phyloP scores from a whole-genome alignment of 2,113 vertebrate genomes.

The Amazona vittata region DNA sequence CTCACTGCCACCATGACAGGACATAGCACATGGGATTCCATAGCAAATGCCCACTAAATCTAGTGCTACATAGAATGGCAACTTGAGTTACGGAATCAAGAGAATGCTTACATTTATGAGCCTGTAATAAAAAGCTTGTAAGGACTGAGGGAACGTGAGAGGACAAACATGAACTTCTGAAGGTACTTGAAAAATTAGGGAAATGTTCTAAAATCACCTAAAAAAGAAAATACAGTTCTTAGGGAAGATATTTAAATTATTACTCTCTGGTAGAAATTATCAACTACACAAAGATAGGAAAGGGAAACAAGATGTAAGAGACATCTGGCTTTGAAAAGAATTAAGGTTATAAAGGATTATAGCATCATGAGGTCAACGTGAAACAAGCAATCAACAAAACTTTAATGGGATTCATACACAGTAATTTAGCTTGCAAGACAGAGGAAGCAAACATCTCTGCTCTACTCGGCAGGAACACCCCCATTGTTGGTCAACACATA shows the following conservation, averaged over 20 bases:
- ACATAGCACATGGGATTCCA: not conserved
- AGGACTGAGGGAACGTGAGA: not conserved
- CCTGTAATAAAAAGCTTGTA: not conserved
- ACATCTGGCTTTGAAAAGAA: not conserved
- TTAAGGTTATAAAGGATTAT: not conserved
- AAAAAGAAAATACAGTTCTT: not conserved
- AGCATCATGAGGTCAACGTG: not conserved
- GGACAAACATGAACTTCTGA: not conserved
- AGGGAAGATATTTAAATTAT: not conserved
- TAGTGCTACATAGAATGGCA: not conserved
- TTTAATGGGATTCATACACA: not conserved
- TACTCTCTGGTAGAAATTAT: not conserved
- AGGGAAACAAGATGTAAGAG: not conserved
- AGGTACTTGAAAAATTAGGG: not conserved
- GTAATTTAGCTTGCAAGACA: not conserved
- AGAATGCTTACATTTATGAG: not conserved
- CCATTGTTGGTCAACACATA: rapidly evolving
- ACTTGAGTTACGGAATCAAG: not conserved
- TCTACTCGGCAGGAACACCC: not conserved
- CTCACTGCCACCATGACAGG: not conserved
- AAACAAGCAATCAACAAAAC: not conserved
- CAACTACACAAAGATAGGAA: not conserved
- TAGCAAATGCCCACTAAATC: not conserved
- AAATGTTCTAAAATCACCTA: not conserved
- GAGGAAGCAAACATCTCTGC: not conserved